Percentiles rank a stretch among this genome's conserved stretches.
Conservation (phyloP, 2,888 invertebrate species). For the Leptinotarsa juncta region DNA sequence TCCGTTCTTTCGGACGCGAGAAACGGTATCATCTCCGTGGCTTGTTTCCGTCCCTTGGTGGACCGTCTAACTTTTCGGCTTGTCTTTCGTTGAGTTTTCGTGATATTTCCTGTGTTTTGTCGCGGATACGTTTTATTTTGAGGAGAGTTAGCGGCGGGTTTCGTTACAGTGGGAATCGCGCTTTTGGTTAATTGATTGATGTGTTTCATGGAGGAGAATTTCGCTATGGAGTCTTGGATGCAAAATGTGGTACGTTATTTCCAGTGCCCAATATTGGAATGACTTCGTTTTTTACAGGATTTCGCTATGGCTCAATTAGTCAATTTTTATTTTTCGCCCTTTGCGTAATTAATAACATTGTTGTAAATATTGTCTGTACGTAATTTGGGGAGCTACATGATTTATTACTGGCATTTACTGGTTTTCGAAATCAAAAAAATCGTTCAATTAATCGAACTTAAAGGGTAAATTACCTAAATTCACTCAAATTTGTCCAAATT, state of each 20-base stretch:
- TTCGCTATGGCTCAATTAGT: no score
- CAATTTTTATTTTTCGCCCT: no score
- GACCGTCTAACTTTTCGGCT: not conserved
- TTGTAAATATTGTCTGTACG: no score
- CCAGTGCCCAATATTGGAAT: not conserved
- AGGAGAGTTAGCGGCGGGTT: not conserved
- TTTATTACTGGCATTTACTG: no score
- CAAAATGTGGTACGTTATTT: constrained; percentile 63
- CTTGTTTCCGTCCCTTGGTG: not conserved
- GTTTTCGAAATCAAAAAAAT: no score
- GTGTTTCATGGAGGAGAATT: constrained; percentile 42
- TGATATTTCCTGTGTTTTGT: not conserved
- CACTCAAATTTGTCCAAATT: no score
- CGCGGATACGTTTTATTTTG: not conserved
- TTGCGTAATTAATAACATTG: no score
- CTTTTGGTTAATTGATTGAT: constrained; percentile 34
- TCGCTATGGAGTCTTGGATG: constrained; percentile 65
- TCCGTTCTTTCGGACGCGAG: not conserved
- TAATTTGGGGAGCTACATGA: no score
- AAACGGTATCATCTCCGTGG: not conserved
- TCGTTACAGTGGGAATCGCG: constrained; percentile 1
- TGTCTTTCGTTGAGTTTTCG: not conserved
- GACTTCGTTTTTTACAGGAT: no score
- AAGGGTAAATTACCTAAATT: no score
- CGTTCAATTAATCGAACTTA: no score